phyloP scores from a whole-genome alignment of 2,797 vertebrate genomes.

The Acanthurus leucopareius region DNA sequence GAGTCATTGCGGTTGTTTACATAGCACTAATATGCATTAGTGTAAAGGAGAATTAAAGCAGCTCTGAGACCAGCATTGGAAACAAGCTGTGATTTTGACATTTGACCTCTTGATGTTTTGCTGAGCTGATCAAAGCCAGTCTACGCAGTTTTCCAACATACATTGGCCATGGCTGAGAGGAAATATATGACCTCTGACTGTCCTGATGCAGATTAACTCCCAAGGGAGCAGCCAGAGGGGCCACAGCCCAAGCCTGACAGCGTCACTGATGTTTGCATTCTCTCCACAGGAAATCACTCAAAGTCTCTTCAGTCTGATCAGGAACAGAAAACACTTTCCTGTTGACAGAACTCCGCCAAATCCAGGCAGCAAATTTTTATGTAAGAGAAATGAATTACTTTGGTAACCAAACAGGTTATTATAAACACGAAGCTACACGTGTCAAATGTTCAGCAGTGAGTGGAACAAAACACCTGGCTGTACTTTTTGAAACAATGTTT shows the following conservation, averaged over 20 bases:
- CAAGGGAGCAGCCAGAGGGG: constrained; percentile 66
- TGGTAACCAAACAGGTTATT: constrained; percentile 57
- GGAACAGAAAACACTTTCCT: constrained; percentile 77
- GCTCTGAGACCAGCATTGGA: constrained; percentile 39
- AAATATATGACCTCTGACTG: constrained; percentile 80
- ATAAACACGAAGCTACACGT: constrained; percentile 33
- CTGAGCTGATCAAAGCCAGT: constrained; percentile 75
- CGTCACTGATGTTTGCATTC: constrained; percentile 81
- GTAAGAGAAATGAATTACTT: constrained; percentile 53
- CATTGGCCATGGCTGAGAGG: constrained; percentile 63
- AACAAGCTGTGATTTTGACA: constrained; percentile 56
- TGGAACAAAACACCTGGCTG: constrained; percentile 47
- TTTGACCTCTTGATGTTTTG: constrained; percentile 63
- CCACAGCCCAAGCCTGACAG: constrained; percentile 47
- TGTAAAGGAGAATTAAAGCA: constrained; percentile 30
- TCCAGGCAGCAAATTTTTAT: constrained; percentile 51
- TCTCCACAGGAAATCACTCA: constrained; percentile 82
- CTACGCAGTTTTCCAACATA: constrained; percentile 56
- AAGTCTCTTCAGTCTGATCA: constrained; percentile 75
- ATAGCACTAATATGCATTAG: constrained; percentile 5
- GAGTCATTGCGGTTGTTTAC: constrained; percentile 11
- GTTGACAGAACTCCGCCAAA: constrained; percentile 56
- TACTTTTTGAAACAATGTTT: constrained; percentile 28
- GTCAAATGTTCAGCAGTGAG: constrained; percentile 28
- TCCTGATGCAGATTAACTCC: constrained; percentile 75